Conservation (phyloP, 1,140 invertebrate species). For the Euglossa dilemma region DNA sequence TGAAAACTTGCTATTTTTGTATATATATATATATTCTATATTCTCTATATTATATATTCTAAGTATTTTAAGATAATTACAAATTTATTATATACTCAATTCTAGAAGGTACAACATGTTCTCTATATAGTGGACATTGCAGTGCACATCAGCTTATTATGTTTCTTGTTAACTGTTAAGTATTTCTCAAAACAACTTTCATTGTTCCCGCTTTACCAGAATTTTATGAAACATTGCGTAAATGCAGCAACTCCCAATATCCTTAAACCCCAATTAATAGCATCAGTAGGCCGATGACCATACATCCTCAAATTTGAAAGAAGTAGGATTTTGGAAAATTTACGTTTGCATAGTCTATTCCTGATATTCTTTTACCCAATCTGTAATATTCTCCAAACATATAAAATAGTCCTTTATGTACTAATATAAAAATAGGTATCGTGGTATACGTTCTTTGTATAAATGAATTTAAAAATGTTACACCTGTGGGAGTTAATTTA, state of each 20-base stretch:
- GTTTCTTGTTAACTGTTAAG: slow-evolving; percentile 33
- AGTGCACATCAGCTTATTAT: slow-evolving; percentile 83
- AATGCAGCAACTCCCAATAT: slow-evolving; percentile 77
- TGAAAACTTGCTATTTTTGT: slow-evolving; percentile 80
- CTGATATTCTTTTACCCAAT: slow-evolving; percentile 74
- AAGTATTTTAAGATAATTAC: slow-evolving; percentile 57
- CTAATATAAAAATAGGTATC: slow-evolving; percentile 75
- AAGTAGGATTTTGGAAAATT: background rate
- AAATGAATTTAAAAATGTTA: slow-evolving; percentile 68
- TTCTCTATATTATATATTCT: slow-evolving; percentile 76
- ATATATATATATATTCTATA: slow-evolving; percentile 59
- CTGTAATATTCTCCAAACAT: slow-evolving; percentile 77
- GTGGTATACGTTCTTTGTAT: slow-evolving; percentile 66
- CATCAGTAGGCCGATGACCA: slow-evolving; percentile 70
- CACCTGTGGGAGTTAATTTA: slow-evolving; percentile 67
- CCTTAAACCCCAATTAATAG: slow-evolving; percentile 77
- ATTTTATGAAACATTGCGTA: slow-evolving; percentile 69
- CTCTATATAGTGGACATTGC: slow-evolving; percentile 88
- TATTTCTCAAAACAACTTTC: slow-evolving; percentile 27
- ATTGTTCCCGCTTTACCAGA: slow-evolving; percentile 65
- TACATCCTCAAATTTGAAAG: slow-evolving; percentile 72
- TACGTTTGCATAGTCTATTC: slow-evolving; percentile 80
- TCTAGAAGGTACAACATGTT: slow-evolving; percentile 83
- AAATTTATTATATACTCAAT: slow-evolving; percentile 85
- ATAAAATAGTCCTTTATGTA: slow-evolving; percentile 80